Percentiles rank a stretch among this genome's conserved stretches.
These are phyloP conservation scores for Anthopleura sola DNA, from an alignment of 64 coral and sea anemone species.

Conservation along the genomic window DNA sequence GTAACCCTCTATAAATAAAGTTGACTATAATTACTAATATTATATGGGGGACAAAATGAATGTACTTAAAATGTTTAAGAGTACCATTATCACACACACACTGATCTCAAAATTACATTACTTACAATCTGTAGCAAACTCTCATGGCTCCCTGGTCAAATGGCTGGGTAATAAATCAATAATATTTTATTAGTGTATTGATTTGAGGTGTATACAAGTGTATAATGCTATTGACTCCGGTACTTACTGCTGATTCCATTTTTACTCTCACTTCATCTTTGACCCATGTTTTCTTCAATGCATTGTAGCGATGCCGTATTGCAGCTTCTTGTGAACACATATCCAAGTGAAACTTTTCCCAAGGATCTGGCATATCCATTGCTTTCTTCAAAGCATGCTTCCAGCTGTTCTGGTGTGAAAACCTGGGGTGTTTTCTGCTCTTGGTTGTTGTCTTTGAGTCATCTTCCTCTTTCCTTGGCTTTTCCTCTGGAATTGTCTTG, in stretches of 20 bases:
- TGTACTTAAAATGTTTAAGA: no score
- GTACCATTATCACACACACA: no score
- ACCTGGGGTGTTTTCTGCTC: conserved; percentile 28
- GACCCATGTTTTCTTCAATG: conserved; percentile 90
- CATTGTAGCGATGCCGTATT: conserved; percentile 91
- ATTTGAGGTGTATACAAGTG: neutral
- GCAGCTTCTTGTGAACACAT: conserved; percentile 72
- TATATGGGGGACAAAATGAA: no score
- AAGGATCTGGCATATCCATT: conserved; percentile 80
- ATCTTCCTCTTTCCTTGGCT: neutral
- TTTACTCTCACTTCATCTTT: conserved; percentile 94
- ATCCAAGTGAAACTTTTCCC: conserved; percentile 92
- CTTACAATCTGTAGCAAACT: conserved; percentile 91
- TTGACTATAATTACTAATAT: no score
- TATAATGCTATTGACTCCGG: neutral
- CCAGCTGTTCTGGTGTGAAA: conserved; percentile 78
- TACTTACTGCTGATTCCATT: conserved; percentile 89
- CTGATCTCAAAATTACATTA: neutral
- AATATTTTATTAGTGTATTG: neutral
- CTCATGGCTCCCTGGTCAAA: conserved; percentile 99
- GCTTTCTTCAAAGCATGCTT: conserved; percentile 75
- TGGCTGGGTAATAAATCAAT: conserved; percentile 57
- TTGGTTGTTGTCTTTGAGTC: neutral
- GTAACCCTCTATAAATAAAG: no score
- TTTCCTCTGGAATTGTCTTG: neutral